A percentile compares a stretch with the other conserved stretches of the same genome.
Evolutionary conservation across 1,140 invertebrate species (phyloP).

Genomic region (Lerema accius): DNA sequence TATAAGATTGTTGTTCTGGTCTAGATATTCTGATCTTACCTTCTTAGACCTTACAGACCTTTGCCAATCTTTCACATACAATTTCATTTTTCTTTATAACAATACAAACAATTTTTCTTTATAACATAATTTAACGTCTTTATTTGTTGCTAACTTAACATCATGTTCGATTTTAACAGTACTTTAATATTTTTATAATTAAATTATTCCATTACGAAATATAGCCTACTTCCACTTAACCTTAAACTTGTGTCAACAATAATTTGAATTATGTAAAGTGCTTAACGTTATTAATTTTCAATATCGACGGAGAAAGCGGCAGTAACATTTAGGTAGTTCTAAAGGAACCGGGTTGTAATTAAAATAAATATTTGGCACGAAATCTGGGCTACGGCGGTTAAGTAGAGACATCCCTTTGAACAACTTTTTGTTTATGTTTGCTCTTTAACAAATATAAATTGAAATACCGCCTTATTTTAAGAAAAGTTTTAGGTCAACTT

Average conservation of each 20-base stretch:
- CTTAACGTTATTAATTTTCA: constrained; percentile 49
- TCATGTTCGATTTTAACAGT: too few species aligned
- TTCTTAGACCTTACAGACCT: too few species aligned
- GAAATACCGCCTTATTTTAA: constrained; percentile 63
- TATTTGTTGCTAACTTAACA: too few species aligned
- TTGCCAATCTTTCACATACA: too few species aligned
- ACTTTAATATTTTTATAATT: too few species aligned
- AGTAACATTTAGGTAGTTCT: constrained; percentile 63
- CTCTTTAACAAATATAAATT: constrained; percentile 78
- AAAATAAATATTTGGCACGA: constrained; percentile 79
- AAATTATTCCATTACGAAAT: neutral
- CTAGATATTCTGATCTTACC: too few species aligned
- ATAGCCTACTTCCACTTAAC: neutral
- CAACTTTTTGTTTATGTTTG: constrained; percentile 78
- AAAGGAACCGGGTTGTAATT: constrained; percentile 71
- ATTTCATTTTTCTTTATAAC: too few species aligned
- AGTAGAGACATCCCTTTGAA: constrained; percentile 77
- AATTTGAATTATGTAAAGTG: neutral
- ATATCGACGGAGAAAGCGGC: constrained; percentile 50
- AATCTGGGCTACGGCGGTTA: constrained; percentile 73
- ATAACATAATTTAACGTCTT: too few species aligned
- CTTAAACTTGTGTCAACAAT: neutral
- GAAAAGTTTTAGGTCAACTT: constrained; percentile 48
- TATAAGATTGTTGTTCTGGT: too few species aligned
- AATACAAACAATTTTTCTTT: too few species aligned